These are phyloP conservation scores for Callyntrura guangdongensis DNA, from an alignment of 2,888 invertebrate genomes.

Conservation along the genomic window DNA sequence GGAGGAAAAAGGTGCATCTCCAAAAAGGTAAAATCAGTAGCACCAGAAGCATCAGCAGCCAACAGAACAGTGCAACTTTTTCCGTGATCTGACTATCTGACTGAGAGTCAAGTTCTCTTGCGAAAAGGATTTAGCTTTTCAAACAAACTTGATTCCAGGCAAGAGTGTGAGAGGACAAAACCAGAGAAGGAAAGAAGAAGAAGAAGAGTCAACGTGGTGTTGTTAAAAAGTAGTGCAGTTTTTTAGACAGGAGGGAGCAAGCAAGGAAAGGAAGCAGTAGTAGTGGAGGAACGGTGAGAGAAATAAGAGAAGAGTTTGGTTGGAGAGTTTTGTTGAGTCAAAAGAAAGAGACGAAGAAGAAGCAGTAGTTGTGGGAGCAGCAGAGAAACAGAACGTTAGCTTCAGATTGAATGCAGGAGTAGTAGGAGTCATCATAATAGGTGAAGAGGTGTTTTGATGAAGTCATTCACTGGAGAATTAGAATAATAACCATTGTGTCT, in stretches of 20 bases:
- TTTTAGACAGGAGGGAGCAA: neutral
- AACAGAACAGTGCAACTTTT: constrained; percentile 32
- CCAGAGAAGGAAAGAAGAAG: neutral
- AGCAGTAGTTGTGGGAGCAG: neutral
- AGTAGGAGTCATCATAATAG: constrained; percentile 42
- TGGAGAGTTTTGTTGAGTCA: neutral
- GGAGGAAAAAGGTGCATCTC: constrained; percentile 1
- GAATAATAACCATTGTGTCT: constrained; percentile 48
- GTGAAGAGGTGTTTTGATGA: constrained; percentile 55
- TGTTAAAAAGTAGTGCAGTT: constrained; percentile 23
- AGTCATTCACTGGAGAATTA: constrained; percentile 55
- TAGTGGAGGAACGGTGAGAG: constrained; percentile 13
- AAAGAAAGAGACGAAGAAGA: neutral
- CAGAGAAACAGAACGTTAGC: neutral
- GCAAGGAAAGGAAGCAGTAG: neutral
- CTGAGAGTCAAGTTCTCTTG: constrained; percentile 29
- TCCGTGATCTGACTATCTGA: neutral
- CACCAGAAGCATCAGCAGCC: neutral
- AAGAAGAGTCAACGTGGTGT: neutral
- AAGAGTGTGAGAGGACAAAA: neutral
- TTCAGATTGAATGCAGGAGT: constrained; percentile 18
- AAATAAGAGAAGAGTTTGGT: neutral
- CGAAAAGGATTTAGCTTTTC: constrained; percentile 60
- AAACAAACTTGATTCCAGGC: constrained; percentile 44
- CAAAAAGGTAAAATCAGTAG: neutral